phyloP scores from a whole-genome alignment of 2,888 invertebrate species.

The Ophonus ardosiacus region DNA sequence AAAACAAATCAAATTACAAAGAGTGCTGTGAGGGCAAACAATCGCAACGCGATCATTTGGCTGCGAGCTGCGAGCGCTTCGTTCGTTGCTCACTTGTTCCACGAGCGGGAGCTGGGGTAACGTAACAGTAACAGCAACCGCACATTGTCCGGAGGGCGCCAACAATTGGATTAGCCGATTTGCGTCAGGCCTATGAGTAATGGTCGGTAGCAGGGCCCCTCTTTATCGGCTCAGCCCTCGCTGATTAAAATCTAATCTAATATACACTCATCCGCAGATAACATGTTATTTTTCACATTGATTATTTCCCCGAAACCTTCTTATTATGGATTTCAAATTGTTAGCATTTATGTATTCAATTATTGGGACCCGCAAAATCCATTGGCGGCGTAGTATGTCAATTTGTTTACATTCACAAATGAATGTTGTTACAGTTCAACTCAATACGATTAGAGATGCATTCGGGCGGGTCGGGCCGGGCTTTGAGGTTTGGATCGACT shows the following conservation, averaged over 20 bases:
- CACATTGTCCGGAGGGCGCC: conserved; percentile 59
- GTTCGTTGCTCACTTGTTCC: too few species aligned
- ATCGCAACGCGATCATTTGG: conserved; percentile 54
- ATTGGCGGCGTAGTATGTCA: too few species aligned
- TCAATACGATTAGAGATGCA: too few species aligned
- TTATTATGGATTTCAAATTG: not conserved
- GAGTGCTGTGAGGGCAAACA: conserved; percentile 54
- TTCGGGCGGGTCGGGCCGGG: too few species aligned
- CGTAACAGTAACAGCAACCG: conserved; percentile 24
- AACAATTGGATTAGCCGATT: conserved; percentile 76
- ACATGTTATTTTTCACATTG: conserved; percentile 10
- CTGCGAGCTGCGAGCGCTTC: too few species aligned
- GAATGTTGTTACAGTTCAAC: too few species aligned
- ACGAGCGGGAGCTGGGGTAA: too few species aligned
- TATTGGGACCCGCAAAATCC: too few species aligned
- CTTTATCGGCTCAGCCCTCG: conserved; percentile 67
- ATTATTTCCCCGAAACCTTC: not conserved
- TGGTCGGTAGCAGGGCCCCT: conserved; percentile 73
- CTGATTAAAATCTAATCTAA: conserved; percentile 78
- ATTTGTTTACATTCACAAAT: too few species aligned
- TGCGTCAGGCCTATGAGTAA: conserved; percentile 76
- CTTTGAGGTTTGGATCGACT: too few species aligned
- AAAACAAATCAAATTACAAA: conserved; percentile 54
- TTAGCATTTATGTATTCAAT: too few species aligned
- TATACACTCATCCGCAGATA: conserved; percentile 70